These are phyloP conservation scores for Hydrotaea diabolus DNA, from an alignment of 2,888 invertebrate genomes.

Conservation along the genomic window DNA sequence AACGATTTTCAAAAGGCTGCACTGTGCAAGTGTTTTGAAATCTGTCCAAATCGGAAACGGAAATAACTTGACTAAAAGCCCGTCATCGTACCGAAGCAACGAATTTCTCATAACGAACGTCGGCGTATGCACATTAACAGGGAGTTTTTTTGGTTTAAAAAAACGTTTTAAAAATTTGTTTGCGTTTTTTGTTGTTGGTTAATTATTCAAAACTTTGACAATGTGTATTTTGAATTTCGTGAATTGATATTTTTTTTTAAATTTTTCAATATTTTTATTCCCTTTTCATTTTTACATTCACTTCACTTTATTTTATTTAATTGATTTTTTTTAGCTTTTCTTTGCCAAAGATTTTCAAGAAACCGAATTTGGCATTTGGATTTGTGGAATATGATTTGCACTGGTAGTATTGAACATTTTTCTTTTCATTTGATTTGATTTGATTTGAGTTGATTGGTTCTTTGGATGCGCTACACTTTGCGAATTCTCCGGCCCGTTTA, in stretches of 20 bases:
- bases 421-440: not conserved
- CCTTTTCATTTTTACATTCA: not conserved
- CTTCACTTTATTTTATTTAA: constrained; percentile 1
- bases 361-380: not conserved
- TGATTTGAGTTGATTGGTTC: not conserved
- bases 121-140: not conserved
- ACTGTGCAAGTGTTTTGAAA: not conserved
- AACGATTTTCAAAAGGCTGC: constrained; percentile 18
- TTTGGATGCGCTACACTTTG: constrained; percentile 40
- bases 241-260: not conserved
- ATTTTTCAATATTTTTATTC: constrained; percentile 16
- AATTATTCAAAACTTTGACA: not conserved
- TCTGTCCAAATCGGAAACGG: constrained; percentile 28
- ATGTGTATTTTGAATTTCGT: not conserved
- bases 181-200: not conserved
- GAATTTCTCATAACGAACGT: not conserved
- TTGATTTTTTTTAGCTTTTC: constrained; percentile 6
- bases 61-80: constrained; percentile 27
- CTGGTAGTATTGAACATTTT: constrained; percentile 18
- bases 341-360: constrained; percentile 1
- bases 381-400: not conserved
- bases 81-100: constrained; percentile 23
- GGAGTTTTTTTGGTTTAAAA: no score
- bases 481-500: constrained; percentile 69
- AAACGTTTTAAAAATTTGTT: no score